Base-by-base conservation (phyloP, 2,113 vertebrate genomes). In the Chauna torquata region DNA sequence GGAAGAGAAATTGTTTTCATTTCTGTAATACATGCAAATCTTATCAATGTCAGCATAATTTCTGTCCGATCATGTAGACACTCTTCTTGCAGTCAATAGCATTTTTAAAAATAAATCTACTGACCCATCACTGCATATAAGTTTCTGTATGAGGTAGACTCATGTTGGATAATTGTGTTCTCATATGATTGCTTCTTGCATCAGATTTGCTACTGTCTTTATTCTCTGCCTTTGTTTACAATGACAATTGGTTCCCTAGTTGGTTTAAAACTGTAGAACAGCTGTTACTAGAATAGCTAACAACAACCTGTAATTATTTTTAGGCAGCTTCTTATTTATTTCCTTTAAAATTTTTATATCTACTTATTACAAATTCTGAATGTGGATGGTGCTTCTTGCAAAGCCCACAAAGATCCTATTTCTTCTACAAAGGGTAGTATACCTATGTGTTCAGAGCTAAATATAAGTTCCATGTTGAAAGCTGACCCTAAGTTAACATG, bases 1-100 rank as follows among this genome's bases (percentile, higher is more conserved):
- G 36, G 36, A 70, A 78, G 69, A 83, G 57, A 83, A 86, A 14
- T 77, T 45, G 14, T 83, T 94, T 95, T 61, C 22, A 16, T 89
- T 79, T 89, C 55, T 81, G 0, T 52, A 75, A 45, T 42, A 25
- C 22, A 36, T 28, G 40, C 10, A 70, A 70, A 16, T 80, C 30
- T 75, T 55, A 65, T 65, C 68, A 61, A 77, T 62, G 23, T 28
- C 82, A 78, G 10, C 76, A 59, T 66, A 77, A 69, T 44, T 86
- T 90, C 92, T 78, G 81, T 38, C 38, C 0, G 0, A 9, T 77
- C 16, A 10, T 32, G 19, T 24, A 74, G 79, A 40, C 0, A 0
- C 9, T 57, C 4, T 85, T 6, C 88, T 77, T 93, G 62, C n/a
- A 83, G 54, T 65, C n/a, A 76, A 7, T 30, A 64, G 10, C 82